These are phyloP conservation scores for Rhopilema esculentum DNA, from an alignment of 30 jellyfish, hydroid and myxozoan species.

Conservation along the genomic window DNA sequence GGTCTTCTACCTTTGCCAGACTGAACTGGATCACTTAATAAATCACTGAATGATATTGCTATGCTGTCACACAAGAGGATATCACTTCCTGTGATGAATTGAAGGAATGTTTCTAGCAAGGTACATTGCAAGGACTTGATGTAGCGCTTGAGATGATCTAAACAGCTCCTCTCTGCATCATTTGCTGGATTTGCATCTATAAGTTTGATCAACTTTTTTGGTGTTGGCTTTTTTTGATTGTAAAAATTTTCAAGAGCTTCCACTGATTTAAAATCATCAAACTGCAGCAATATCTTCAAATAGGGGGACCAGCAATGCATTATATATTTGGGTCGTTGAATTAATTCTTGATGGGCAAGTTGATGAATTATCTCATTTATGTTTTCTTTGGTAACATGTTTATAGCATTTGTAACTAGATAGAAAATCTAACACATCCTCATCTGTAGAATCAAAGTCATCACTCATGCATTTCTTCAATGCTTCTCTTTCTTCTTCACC, in stretches of 20 bases:
- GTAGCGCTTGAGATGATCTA: constrained; percentile 43
- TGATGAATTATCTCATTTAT: constrained; percentile 29
- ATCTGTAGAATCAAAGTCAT: constrained; percentile 11
- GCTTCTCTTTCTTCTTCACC: too few species aligned
- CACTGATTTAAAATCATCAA: constrained; percentile 3
- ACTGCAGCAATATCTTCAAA: not conserved
- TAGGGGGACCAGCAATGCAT: constrained; percentile 20
- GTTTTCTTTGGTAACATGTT: constrained; percentile 25
- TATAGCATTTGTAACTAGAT: constrained; percentile 14
- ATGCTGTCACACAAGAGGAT: constrained; percentile 36
- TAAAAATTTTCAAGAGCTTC: constrained; percentile 2
- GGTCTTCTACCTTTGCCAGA: constrained; percentile 63
- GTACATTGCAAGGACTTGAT: constrained; percentile 42
- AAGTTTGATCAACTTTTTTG: constrained; percentile 16
- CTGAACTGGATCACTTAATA: constrained; percentile 2
- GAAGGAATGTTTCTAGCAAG: constrained; percentile 34
- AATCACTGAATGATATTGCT: constrained; percentile 13
- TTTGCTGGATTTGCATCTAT: constrained; percentile 41
- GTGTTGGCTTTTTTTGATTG: constrained; percentile 3
- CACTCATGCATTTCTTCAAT: constrained; percentile 28
- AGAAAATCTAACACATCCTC: constrained; percentile 45
- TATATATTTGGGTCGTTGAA: constrained; percentile 16
- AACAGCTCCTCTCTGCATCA: constrained; percentile 61
- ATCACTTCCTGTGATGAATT: constrained; percentile 67
- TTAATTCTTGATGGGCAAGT: constrained; percentile 52